Evolutionary conservation across 2,797 vertebrate genomes (phyloP), one percentile per base, ranked within the genome.

Genomic region (Neopelma chrysocephalum): DNA sequence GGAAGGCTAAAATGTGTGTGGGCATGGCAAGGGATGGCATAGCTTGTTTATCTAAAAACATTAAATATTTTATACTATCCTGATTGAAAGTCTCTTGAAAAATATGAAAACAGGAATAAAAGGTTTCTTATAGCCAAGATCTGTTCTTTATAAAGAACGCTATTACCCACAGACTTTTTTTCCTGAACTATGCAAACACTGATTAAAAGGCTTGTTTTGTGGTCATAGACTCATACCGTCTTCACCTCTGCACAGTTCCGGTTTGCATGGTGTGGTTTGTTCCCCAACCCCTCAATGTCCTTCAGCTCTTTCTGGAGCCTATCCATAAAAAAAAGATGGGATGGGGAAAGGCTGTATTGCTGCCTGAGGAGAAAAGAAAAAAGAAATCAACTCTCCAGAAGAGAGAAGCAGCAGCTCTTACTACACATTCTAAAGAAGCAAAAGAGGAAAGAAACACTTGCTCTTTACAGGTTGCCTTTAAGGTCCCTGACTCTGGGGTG

Each of bases 391-490:
- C 71, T 50, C 94, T 93, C 68, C 54, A 77, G 58, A 66, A 90
- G 61, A 89, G 70, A 83, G 29, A 75, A 82, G 50, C 5, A 94
- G 79, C 12, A 91, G 53, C 66, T 94, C 43, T 79, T 79, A 85
- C 56, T 53, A 29, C 69, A 76, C 40, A 26, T 78, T 50, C 38
- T 84, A 95, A 94, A 96, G 90, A 91, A 96, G 88, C 92, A 95
- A 95, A 96, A 96, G 70, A 95, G 92, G 94, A 94, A 92, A 87
- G n/a, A 82, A 81, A 75, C 34, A 69, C 89, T 84, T 60, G 38
- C 70, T 87, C 77, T 96, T 97, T 95, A 97, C 96, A 96, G 96
- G 93, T 96, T 92, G 84, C 91, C 87, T 95, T 98, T 97, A 97
- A 97, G 97, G 94, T 97, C 93, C 96, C 97, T 92, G 96, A 97